Percentiles rank a stretch among this genome's conserved stretches.
phyloP scores from a whole-genome alignment of 2,888 invertebrate species.

The Mythimna ferrago region DNA sequence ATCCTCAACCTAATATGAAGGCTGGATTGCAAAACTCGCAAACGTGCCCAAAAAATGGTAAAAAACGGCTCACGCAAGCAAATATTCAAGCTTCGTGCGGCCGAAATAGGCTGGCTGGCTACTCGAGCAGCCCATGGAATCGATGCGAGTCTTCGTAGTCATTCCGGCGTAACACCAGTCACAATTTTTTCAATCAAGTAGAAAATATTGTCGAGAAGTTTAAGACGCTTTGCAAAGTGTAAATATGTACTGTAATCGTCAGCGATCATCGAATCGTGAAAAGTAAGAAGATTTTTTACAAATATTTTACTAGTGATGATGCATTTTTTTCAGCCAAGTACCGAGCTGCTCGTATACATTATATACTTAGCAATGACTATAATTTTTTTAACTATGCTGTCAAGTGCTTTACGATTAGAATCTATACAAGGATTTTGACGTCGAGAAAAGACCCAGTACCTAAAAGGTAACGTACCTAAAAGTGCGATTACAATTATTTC shows the following conservation, averaged over 20 bases:
- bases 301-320: background rate
- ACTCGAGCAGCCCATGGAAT: constrained; percentile 9
- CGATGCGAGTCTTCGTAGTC: constrained; percentile 22
- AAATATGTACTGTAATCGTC: background rate
- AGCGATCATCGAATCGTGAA: background rate
- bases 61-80: constrained; percentile 30
- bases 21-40: background rate
- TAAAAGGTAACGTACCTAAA: no score
- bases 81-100: constrained; percentile 46
- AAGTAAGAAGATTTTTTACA: background rate
- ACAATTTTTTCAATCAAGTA: constrained; percentile 16
- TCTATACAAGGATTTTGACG: no score
- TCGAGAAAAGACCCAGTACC: no score
- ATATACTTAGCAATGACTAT: no score
- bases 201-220: constrained; percentile 12
- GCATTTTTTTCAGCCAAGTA: background rate
- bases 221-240: background rate
- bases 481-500: no score
- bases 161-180: constrained; percentile 19
- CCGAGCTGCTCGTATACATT: no score
- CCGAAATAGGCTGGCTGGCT: constrained; percentile 25
- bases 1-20: background rate
- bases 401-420: no score
- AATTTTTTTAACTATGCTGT: no score
- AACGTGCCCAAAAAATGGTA: constrained; percentile 1